Percentiles rank a stretch among this genome's conserved stretches.
Conservation (phyloP, 92 coral and sea anemone genomes). For the Zoanthus solanderi region DNA sequence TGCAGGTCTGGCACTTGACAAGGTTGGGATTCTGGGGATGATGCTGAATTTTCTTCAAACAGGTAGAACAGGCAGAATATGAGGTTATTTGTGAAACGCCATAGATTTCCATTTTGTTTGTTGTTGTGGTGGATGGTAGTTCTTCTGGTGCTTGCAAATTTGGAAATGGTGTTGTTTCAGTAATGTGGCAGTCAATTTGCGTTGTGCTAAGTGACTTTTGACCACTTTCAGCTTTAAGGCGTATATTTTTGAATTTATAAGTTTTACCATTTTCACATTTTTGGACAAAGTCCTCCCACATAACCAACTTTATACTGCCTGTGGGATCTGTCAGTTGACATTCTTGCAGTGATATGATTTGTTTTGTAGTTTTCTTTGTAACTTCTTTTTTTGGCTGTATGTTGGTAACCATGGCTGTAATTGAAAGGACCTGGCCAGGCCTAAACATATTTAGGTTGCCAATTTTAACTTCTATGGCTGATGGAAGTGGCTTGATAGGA, state of each 20-base stretch:
- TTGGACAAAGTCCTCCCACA: constrained; percentile 37
- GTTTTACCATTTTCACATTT: constrained; percentile 17
- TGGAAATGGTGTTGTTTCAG: constrained; percentile 10
- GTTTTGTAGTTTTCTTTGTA: constrained; percentile 31
- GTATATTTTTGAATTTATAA: constrained; percentile 26
- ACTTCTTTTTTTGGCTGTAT: constrained; percentile 26
- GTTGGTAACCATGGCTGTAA: constrained; percentile 32
- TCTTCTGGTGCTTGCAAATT: constrained; percentile 37
- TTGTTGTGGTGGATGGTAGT: constrained; percentile 34
- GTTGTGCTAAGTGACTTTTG: constrained; percentile 8
- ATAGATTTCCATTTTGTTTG: constrained; percentile 12
- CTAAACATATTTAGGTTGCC: constrained; percentile 24
- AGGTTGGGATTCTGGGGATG: constrained; percentile 2
- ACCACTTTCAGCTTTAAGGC: constrained; percentile 22
- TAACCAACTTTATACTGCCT: constrained; percentile 31
- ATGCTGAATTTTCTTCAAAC: neutral
- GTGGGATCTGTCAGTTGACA: constrained; percentile 37
- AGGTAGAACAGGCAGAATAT: constrained; percentile 1
- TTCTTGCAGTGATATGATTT: constrained; percentile 20
- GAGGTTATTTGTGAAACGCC: neutral
- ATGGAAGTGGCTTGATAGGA: constrained; percentile 32
- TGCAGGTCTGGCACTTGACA: constrained; percentile 13
- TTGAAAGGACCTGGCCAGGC: constrained; percentile 20
- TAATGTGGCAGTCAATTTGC: constrained; percentile 19
- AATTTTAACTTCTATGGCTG: constrained; percentile 20